Evolutionary conservation across 2,888 invertebrate species (phyloP), one percentile per base, ranked within the genome.

Genomic region (Melanostoma mellinum): DNA sequence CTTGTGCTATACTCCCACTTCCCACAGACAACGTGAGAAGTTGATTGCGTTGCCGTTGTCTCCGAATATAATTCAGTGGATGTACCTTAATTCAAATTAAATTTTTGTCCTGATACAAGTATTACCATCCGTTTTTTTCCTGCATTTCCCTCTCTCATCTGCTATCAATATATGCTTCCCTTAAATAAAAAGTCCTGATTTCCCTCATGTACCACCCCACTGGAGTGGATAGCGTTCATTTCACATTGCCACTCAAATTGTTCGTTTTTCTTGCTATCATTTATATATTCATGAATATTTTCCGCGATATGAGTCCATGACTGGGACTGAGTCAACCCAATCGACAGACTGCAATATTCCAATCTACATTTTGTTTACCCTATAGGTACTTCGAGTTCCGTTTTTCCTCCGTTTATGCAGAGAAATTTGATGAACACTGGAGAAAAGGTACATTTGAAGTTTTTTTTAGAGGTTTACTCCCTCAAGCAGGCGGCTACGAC

Each of bases 31-130:
- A 42, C 38, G 50, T 38, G 63, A 63, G 63, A 38, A 42, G 50
- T 63, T 63, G 50, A 63, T 63, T 63, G 50, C 10, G 38, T 38
- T 63, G 9, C 50, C 50, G 50, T 50, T 63, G 56, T 6, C 33
- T 8, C 32, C 32, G 10, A 20, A 63, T 63, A 46, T 61, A 53
- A 63, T 44, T 63, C 63, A 55, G 44, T 63, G n/a, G 32, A 48
- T 50, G 58, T 55, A 63, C 55, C 20, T 73, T 73, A 73, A 63
- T 52, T 46, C 63, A 73, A 73, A 61, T 73, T 73, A 36, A 55
- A 73, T 46, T 38, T 53, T 8, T 44, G 46, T 35, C 38, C 71
- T 60, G 33, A 36, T 65, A 60, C 6, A 52, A 30, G 38, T 35
- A 48, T n/a, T 38, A 63, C 50, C 38, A 38, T n/a, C 9, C 6